These are phyloP conservation scores for Rhineura floridana DNA, from an alignment of 2,113 vertebrate species.

Conservation along the genomic window DNA sequence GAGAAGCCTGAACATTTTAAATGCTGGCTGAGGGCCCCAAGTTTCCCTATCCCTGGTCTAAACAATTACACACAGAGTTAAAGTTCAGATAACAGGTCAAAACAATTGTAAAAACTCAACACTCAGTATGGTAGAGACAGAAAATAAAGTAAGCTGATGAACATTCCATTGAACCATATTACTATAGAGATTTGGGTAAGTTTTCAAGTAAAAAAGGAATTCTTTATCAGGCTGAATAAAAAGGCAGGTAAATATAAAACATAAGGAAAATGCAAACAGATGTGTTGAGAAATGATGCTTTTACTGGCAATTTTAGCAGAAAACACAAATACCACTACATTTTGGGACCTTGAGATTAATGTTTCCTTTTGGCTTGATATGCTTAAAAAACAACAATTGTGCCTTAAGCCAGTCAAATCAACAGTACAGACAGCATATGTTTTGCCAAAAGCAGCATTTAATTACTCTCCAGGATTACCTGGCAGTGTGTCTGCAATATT, in stretches of 20 bases:
- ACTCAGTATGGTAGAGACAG: background rate
- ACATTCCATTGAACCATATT: background rate
- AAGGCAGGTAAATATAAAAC: background rate
- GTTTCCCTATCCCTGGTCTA: background rate
- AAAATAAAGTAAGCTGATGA: background rate
- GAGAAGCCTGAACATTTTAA: background rate
- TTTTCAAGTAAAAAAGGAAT: background rate
- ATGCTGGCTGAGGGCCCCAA: too few relatives aligned
- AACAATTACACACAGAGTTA: background rate
- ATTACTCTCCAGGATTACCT: slow-evolving; percentile 80
- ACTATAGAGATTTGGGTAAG: background rate
- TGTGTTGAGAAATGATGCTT: background rate
- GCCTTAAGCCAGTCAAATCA: background rate
- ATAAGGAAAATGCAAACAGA: background rate
- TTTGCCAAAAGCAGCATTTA: slow-evolving; percentile 78
- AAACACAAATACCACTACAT: background rate
- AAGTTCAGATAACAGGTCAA: background rate
- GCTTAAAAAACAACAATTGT: background rate
- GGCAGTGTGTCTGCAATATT: slow-evolving; percentile 77
- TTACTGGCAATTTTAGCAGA: background rate
- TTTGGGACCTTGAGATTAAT: background rate
- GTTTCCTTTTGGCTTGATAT: background rate
- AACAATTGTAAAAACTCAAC: background rate
- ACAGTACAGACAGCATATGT: slow-evolving; percentile 65
- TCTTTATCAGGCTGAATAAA: background rate